These are phyloP conservation scores for Aeoliscus strigatus DNA, from an alignment of 2,797 vertebrate species.

Conservation along the genomic window DNA sequence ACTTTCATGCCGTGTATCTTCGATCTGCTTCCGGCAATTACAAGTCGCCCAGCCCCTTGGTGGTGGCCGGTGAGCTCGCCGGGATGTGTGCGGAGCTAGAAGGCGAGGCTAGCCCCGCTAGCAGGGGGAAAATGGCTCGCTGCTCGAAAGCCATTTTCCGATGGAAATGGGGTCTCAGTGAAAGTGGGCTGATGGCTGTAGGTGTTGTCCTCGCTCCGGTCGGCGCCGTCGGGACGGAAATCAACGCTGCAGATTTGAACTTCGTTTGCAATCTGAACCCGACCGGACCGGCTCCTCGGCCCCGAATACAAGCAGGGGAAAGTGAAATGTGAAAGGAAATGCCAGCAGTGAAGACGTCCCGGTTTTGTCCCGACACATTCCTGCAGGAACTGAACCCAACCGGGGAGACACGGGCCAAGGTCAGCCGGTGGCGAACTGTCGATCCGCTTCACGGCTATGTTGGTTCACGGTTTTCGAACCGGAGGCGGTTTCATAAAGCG, in stretches of 20 bases:
- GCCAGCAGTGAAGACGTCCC: conserved; percentile 27
- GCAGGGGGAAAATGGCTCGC: conserved; percentile 60
- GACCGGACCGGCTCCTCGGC: too few species aligned
- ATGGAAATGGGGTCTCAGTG: conserved; percentile 42
- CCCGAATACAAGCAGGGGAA: conserved; percentile 25
- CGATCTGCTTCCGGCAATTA: rapidly evolving
- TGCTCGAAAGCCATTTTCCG: conserved; percentile 61
- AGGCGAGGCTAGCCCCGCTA: conserved; percentile 30
- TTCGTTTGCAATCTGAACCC: too few species aligned
- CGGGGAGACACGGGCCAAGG: conserved; percentile 57
- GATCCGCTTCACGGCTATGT: too few species aligned
- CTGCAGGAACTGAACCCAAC: conserved; percentile 18
- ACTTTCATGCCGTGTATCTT: rapidly evolving
- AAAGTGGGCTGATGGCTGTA: conserved; percentile 36
- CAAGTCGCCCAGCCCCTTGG: rapidly evolving
- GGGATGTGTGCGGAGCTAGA: conserved; percentile 23
- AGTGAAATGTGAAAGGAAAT: conserved; percentile 49
- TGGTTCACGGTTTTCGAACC: too few species aligned
- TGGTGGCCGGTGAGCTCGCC: neutral
- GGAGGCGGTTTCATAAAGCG: too few species aligned
- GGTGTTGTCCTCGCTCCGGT: conserved; percentile 18
- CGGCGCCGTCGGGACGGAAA: conserved; percentile 11
- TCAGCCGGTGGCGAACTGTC: conserved; percentile 30
- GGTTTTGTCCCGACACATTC: conserved; percentile 60
- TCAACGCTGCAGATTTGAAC: neutral